A percentile compares a stretch with the other conserved stretches of the same genome.
phyloP scores from a whole-genome alignment of 2,888 invertebrate genomes.

The Anticlea derivata region DNA sequence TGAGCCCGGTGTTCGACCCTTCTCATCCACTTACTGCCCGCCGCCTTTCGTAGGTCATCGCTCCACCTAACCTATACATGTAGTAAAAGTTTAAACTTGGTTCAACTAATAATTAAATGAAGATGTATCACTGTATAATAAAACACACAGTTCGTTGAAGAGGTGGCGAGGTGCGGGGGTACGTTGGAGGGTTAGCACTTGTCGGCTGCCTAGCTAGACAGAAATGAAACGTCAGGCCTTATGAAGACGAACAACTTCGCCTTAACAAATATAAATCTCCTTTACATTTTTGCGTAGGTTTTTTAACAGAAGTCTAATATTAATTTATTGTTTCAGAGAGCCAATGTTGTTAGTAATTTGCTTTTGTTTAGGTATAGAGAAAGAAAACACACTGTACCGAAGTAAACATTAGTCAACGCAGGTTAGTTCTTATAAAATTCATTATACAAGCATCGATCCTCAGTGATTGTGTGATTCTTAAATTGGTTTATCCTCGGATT shows the following conservation, averaged over 20 bases:
- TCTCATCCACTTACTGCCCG: no score
- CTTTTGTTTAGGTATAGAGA: background rate
- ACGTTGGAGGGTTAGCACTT: conserved; percentile 69
- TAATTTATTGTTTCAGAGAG: conserved; percentile 67
- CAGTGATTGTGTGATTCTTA: no score
- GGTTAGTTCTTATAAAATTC: background rate
- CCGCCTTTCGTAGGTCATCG: no score
- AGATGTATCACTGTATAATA: conserved; percentile 17
- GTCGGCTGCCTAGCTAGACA: conserved; percentile 75
- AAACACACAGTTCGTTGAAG: conserved; percentile 13
- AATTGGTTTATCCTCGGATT: no score
- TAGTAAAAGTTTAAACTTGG: no score
- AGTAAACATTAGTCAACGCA: no score
- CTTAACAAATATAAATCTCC: conserved; percentile 81
- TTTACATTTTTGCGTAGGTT: conserved; percentile 66
- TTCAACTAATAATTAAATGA: no score
- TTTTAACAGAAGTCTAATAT: conserved; percentile 66
- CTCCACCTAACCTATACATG: no score
- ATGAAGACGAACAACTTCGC: conserved; percentile 81
- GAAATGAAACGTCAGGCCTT: conserved; percentile 80
- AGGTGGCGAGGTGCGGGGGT: conserved; percentile 44
- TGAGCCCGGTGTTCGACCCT: no score
- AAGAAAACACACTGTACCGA: no score
- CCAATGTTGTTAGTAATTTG: conserved; percentile 44
- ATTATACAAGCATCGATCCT: no score